phyloP scores from a whole-genome alignment of 2,113 vertebrate genomes.

The Ophthalmolycus amberensis region DNA sequence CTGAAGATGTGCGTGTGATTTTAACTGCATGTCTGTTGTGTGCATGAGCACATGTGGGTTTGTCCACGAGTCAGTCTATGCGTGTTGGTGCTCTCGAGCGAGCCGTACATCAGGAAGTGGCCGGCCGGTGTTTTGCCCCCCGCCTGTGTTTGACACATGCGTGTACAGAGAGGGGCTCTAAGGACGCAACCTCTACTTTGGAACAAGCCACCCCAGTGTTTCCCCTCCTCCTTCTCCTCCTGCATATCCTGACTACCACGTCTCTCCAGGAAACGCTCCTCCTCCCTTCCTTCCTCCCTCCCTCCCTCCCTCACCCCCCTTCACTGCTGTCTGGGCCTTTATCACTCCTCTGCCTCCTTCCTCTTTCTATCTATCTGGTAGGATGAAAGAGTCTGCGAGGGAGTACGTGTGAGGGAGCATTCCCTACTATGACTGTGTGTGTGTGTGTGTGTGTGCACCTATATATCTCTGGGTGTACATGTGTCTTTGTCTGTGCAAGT shows the following conservation, averaged over 20 bases:
- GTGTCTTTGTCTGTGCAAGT: slow-evolving; percentile 72
- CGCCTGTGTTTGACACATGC: slow-evolving; percentile 57
- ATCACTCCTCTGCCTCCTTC: slow-evolving; percentile 74
- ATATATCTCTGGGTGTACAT: slow-evolving; percentile 65
- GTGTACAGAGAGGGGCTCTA: slow-evolving; percentile 60
- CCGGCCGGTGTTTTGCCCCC: slow-evolving; percentile 42
- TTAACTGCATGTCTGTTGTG: slow-evolving; percentile 29
- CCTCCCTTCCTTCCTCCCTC: slow-evolving; percentile 74
- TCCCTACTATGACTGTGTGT: slow-evolving; percentile 34
- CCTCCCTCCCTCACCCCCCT: slow-evolving; percentile 29
- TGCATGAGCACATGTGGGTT: slow-evolving; percentile 2
- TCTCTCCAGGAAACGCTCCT: slow-evolving; percentile 80
- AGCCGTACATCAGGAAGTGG: slow-evolving; percentile 54
- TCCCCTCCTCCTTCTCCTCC: slow-evolving; percentile 69
- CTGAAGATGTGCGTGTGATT: slow-evolving; percentile 6
- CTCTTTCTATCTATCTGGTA: slow-evolving; percentile 70
- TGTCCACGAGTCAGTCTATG: slow-evolving; percentile 20
- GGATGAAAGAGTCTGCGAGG: slow-evolving; percentile 75
- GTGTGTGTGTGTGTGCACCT: slow-evolving; percentile 34
- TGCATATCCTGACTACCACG: slow-evolving; percentile 79
- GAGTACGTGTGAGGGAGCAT: slow-evolving; percentile 54
- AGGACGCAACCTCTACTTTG: slow-evolving; percentile 73
- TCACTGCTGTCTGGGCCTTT: slow-evolving; percentile 73
- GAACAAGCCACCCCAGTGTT: slow-evolving; percentile 79
- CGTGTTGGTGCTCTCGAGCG: neutral